These are phyloP conservation scores for Acleris cristana DNA, from an alignment of 2,888 invertebrate species.

Conservation along the genomic window DNA sequence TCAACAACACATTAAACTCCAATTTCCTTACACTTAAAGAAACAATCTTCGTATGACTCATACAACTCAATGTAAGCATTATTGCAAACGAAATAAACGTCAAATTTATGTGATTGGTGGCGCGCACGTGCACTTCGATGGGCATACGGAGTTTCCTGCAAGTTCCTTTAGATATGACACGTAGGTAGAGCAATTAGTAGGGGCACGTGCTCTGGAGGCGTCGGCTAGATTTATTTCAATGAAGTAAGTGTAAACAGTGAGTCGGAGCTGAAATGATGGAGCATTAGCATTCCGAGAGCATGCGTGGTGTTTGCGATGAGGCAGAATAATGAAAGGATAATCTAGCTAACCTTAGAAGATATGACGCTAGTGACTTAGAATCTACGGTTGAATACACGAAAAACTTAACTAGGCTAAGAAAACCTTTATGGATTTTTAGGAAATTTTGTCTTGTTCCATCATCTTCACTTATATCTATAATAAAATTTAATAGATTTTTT, in stretches of 20 bases:
- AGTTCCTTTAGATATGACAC: conserved; percentile 62
- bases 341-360: conserved; percentile 10
- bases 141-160: conserved; percentile 48
- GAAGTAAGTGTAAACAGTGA: conserved; percentile 19
- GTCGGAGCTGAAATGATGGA: conserved; percentile 42
- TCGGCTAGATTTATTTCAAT: conserved; percentile 53
- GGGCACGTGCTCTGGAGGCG: conserved; percentile 58
- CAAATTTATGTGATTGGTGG: conserved; percentile 41
- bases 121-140: conserved; percentile 42
- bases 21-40: background rate
- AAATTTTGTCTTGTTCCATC: too few relatives aligned
- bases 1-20: background rate
- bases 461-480: too few relatives aligned
- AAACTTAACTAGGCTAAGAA: too few relatives aligned
- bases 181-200: conserved; percentile 56
- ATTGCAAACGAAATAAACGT: conserved; percentile 48
- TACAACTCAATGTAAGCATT: conserved; percentile 48
- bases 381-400: background rate
- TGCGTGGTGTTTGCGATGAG: conserved; percentile 11
- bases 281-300: conserved; percentile 43
- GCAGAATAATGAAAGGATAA: background rate
- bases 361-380: background rate
- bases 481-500: too few relatives aligned
- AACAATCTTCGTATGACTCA: conserved; percentile 38
- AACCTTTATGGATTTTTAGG: too few relatives aligned